Evolutionary conservation across 2,888 invertebrate species (phyloP), one percentile per base, ranked within the genome.

Genomic region (Tyria jacobaeae): DNA sequence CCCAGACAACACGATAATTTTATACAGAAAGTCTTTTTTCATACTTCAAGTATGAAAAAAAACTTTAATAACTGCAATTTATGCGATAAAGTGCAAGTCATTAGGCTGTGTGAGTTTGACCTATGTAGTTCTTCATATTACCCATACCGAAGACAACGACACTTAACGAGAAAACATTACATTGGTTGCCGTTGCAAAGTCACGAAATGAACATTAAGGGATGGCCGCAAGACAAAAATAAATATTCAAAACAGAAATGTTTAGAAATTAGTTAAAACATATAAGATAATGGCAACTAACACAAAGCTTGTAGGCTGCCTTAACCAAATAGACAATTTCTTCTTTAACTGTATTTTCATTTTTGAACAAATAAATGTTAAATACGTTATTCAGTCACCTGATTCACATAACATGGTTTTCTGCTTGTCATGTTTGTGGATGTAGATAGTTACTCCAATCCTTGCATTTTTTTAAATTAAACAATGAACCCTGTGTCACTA

Each of bases 401-500:
- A 44, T 21, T 21, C 12, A 2, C 9, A 17, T 44, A 44, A 17
- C 27, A 31, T 6, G 0, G 27, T 31, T 31, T 31, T 31, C 3
- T 2, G 27, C 27, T 3, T 7, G 7, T 31, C 27, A 31, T 31
- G n/a, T n/a, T n/a, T n/a, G n/a, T n/a, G n/a, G n/a, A n/a, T n/a
- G n/a, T n/a, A n/a, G n/a, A n/a, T n/a, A n/a, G n/a, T n/a, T n/a
- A n/a, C n/a, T n/a, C n/a, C n/a, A n/a, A n/a, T n/a, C n/a, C n/a
- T n/a, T n/a, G n/a, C n/a, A n/a, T n/a, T n/a, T n/a, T n/a, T n/a
- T n/a, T n/a, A n/a, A n/a, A n/a, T n/a, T n/a, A n/a, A n/a, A n/a
- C n/a, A n/a, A n/a, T n/a, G n/a, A n/a, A 5, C 55, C 50, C 66
- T 69, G 67, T 58, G 59, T 53, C 57, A 53, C 61, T 60, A 68